These are phyloP conservation scores for Peribatodes rhomboidaria DNA, from an alignment of 2,888 invertebrate genomes.

Conservation along the genomic window DNA sequence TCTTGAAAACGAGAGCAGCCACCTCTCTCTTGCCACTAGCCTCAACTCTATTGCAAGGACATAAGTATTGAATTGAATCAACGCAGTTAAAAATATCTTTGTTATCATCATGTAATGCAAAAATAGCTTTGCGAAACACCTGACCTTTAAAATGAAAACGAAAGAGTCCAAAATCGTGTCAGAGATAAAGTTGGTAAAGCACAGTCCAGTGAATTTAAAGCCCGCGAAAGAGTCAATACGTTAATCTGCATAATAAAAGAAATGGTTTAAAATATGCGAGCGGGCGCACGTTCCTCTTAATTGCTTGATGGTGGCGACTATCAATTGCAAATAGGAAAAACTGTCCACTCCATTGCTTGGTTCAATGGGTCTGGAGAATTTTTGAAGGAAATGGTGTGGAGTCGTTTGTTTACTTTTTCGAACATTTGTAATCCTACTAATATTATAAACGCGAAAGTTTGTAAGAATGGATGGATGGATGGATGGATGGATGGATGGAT, in stretches of 20 bases:
- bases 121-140: background rate
- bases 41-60: constrained; percentile 5
- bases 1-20: constrained; percentile 49
- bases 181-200: constrained; percentile 32
- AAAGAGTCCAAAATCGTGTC: constrained; percentile 29
- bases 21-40: constrained; percentile 11
- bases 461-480: too few relatives aligned
- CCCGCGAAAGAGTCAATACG: constrained; percentile 73
- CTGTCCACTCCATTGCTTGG: constrained; percentile 77
- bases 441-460: too few relatives aligned
- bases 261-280: constrained; percentile 79
- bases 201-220: constrained; percentile 54
- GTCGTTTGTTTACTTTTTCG: constrained; percentile 36
- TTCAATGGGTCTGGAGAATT: constrained; percentile 72
- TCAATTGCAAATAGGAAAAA: constrained; percentile 83
- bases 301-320: constrained; percentile 78
- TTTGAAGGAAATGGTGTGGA: constrained; percentile 55
- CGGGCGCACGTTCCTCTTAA: constrained; percentile 70
- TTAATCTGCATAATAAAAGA: constrained; percentile 83
- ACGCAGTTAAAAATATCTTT: background rate
- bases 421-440: too few relatives aligned
- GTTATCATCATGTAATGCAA: constrained; percentile 2
- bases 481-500: too few relatives aligned
- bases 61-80: constrained; percentile 32
- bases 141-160: constrained; percentile 7